Evolutionary conservation across 2,888 invertebrate species (phyloP), one percentile per base, ranked within the genome.

Genomic region (Diarsia rubi): DNA sequence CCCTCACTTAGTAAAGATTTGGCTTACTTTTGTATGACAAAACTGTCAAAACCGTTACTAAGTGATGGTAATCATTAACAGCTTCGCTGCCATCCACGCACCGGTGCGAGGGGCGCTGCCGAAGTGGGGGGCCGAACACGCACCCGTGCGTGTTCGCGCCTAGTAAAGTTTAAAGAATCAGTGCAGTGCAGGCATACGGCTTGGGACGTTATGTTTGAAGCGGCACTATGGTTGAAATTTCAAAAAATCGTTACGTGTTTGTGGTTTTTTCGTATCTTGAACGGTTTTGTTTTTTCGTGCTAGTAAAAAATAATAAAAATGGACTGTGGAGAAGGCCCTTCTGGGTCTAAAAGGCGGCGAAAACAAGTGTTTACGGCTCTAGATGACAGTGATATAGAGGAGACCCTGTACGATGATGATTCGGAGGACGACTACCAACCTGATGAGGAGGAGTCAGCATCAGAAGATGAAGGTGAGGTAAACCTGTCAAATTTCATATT

Each of bases 391-490:
- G 67, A 67, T 42, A 67, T 67, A 52, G 66, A 65, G 3, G 31
- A 67, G 67, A 11, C 6, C 5, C 3, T 67, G 67, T 67, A 11
- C 0, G 4, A 2, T 67, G 52, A 67, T 0, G 6, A 54, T 54
- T 67, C 52, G 0, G 67, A 67, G 1, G 67, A 67, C 42, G 67
- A 52, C 8, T 67, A 67, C 5, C 67, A 42, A 6, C 52, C 66
- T 66, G 66, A 9, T 52, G 52, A 52, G 2, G 67, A 67, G 52
- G 67, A 67, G 67, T 67, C 67, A 54, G 67, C 67, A 67, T 67
- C 67, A 67, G 67, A 54, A 0, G n/a, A 16, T 67, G 52, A 67
- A 67, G 52, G 19, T 67, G 67, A 67, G 67, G 67, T 3, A 0
- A 2, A 67, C 42, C 67, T 6, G 0, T 42, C 1, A 67, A 3